Evolutionary conservation across 37 sponge, comb jelly and placozoan species (phyloP), one percentile per base, ranked within the genome.

Genomic region (Halisarca cf. caerulea): DNA sequence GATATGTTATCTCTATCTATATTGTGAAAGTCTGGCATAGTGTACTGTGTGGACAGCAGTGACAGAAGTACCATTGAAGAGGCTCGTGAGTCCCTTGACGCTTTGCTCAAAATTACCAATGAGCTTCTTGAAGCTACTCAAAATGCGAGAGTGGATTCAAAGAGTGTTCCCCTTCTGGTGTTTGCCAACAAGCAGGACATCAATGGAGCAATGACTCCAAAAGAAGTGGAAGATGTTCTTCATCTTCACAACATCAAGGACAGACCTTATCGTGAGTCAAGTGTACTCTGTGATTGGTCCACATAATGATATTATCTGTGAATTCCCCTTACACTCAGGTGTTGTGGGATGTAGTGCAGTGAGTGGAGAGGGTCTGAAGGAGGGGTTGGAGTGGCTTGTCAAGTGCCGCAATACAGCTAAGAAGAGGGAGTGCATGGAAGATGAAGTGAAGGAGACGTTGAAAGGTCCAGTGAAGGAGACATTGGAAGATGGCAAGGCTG

Each of bases 131-230:
- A n/a, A n/a, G n/a, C n/a, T n/a, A n/a, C n/a, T n/a, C n/a, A n/a
- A n/a, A n/a, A n/a, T n/a, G n/a, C 32, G 2, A 20, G 33, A 3
- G 71, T 35, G 37, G 71, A 32, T 3, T 69, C 20, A 2, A 36
- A 69, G 20, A 28, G 37, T 32, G 6, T 34, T 2, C 36, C 71
- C 2, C 71, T 69, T 69, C 71, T 69, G 6, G 35, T 69, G 4
- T 2, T 69, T 3, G 71, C 71, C 25, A 69, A 69, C 71, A 69
- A 69, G 37, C 71, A 69, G 33, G 71, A 69, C 37, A 2, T 69
- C 36, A 20, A 14, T 36, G 37, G 71, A 32, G 71, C 71, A 20
- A 28, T 69, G 33, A 32, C 71, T 69, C 3, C 37, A 3, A 69
- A 34, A 28, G 71, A 69, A 69, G 71, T 69, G 33, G 37, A 34